phyloP scores from a whole-genome alignment of 2,797 vertebrate species.

The Botia almorhae region DNA sequence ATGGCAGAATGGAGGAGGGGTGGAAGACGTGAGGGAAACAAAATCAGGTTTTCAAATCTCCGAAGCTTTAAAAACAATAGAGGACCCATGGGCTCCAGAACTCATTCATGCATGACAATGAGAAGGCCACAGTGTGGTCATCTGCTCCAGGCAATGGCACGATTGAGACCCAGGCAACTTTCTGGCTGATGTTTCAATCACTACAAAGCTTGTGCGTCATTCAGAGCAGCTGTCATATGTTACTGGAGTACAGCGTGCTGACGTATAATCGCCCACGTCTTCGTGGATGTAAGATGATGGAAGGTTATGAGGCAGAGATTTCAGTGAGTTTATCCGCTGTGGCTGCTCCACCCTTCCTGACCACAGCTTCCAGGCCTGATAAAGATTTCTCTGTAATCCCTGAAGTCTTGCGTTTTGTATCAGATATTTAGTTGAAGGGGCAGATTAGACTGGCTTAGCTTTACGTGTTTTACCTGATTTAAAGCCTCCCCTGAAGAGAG shows the following conservation, averaged over 20 bases:
- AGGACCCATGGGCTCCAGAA: conserved; percentile 60
- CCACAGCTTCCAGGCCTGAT: conserved; percentile 26
- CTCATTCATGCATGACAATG: conserved; percentile 71
- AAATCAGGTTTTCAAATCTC: conserved; percentile 67
- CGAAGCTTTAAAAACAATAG: conserved; percentile 68
- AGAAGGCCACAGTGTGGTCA: conserved; percentile 55
- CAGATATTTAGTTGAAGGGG: conserved; percentile 40
- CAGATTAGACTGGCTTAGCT: conserved; percentile 39
- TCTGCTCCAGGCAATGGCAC: conserved; percentile 45
- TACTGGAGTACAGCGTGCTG: conserved; percentile 14
- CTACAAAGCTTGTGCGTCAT: background rate
- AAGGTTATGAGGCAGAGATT: conserved; percentile 6
- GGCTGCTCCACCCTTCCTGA: conserved; percentile 42
- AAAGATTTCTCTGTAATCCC: conserved; percentile 51
- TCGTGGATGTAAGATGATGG: conserved; percentile 13
- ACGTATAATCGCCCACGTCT: background rate
- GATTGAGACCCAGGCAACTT: conserved; percentile 20
- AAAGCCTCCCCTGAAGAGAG: conserved; percentile 30
- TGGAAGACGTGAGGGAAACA: conserved; percentile 40
- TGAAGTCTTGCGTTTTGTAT: conserved; percentile 51
- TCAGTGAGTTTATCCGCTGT: conserved; percentile 17
- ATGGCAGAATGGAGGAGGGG: conserved; percentile 57
- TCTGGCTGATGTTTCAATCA: conserved; percentile 15
- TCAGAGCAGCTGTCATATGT: background rate
- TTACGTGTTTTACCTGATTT: conserved; percentile 19